Percentiles rank a stretch among this genome's conserved stretches.
Evolutionary conservation across 1,140 invertebrate species (phyloP).

Genomic region (Anastrepha obliqua): DNA sequence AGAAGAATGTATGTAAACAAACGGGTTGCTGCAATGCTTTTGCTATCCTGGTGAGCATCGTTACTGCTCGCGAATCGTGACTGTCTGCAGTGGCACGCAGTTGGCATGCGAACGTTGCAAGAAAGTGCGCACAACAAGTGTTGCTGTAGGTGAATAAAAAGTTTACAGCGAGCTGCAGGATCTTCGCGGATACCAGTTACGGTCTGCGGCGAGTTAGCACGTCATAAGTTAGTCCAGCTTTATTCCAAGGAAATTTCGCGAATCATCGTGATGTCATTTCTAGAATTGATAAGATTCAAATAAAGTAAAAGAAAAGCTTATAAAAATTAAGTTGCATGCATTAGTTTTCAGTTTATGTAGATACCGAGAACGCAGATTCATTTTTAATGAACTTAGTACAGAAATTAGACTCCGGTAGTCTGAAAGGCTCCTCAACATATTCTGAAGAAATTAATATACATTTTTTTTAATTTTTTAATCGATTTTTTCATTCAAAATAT

Average conservation of each 20-base stretch:
- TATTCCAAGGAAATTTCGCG: not conserved
- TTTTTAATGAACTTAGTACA: no score
- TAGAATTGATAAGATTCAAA: no score
- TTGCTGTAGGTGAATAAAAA: not conserved
- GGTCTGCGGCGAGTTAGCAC: not conserved
- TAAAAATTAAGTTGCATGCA: no score
- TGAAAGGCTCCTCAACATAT: no score
- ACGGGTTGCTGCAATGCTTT: not conserved
- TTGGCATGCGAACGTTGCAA: conserved; percentile 30
- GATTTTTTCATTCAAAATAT: no score
- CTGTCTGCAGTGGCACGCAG: conserved; percentile 28
- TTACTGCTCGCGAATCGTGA: not conserved
- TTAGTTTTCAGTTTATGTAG: no score
- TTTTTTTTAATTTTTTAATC: no score
- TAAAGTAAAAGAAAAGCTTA: no score
- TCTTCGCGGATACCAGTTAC: not conserved
- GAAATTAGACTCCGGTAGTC: no score
- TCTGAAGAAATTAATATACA: no score
- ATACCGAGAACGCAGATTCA: no score
- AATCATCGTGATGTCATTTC: not conserved
- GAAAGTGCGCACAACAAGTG: not conserved
- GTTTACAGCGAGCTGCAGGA: not conserved
- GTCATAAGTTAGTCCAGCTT: conserved; percentile 27
- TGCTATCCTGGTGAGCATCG: not conserved
- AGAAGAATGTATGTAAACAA: not conserved